phyloP scores from a whole-genome alignment of 2,797 vertebrate genomes.

The Sebastes alutus region DNA sequence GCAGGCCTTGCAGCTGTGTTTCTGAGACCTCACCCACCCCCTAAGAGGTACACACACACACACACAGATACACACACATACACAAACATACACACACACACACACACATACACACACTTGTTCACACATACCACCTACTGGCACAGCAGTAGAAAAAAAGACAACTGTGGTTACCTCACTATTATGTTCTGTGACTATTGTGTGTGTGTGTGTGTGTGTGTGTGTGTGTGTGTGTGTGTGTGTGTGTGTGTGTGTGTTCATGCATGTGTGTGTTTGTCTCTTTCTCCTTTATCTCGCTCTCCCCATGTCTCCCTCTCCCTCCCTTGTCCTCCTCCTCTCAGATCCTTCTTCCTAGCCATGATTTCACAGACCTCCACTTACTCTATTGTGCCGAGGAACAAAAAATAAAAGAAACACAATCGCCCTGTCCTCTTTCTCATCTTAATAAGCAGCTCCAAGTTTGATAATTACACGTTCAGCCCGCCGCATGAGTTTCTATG shows the following conservation, averaged over 20 bases:
- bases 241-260: neutral
- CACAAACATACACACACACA: neutral
- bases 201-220: conserved; percentile 9
- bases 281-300: conserved; percentile 67
- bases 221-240: conserved; percentile 11
- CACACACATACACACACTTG: conserved; percentile 7
- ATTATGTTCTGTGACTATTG: conserved; percentile 53
- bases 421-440: conserved; percentile 77
- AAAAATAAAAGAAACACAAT: conserved; percentile 77
- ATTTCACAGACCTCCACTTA: conserved; percentile 77
- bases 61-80: neutral
- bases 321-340: conserved; percentile 70
- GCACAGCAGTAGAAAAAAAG: conserved; percentile 50
- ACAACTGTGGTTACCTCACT: conserved; percentile 55
- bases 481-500: conserved; percentile 76
- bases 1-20: conserved; percentile 71
- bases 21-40: conserved; percentile 57
- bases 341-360: conserved; percentile 68
- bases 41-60: conserved; percentile 13
- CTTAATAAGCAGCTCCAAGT: conserved; percentile 83
- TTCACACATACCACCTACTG: conserved; percentile 61
- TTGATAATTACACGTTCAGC: conserved; percentile 84
- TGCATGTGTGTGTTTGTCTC: conserved; percentile 50
- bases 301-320: conserved; percentile 58
- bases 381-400: conserved; percentile 75